These are phyloP conservation scores for Hirtodrosophila duncani DNA, from an alignment of 2,888 invertebrate genomes.

Conservation along the genomic window DNA sequence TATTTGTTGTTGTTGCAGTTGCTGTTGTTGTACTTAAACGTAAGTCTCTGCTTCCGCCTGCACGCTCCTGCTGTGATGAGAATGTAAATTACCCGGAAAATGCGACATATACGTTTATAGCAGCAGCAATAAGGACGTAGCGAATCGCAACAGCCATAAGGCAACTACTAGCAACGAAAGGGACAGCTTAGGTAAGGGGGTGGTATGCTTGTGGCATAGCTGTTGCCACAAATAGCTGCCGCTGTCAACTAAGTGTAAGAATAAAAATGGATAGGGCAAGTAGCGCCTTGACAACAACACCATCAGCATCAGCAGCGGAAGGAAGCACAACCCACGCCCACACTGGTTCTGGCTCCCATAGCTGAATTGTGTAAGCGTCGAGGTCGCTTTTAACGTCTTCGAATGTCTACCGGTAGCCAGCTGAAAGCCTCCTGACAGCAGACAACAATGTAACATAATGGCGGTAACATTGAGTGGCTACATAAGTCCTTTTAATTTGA, in stretches of 20 bases:
- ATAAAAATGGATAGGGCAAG: conserved; percentile 61
- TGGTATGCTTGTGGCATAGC: conserved; percentile 20
- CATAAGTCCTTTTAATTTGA: conserved; percentile 75
- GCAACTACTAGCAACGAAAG: conserved; percentile 24
- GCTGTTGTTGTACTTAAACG: conserved; percentile 24
- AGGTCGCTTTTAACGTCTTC: too few relatives aligned
- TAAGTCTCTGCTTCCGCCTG: not conserved
- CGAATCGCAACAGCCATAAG: conserved; percentile 15
- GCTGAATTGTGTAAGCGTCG: conserved; percentile 11
- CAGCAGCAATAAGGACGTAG: conserved; percentile 19
- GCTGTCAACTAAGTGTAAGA: conserved; percentile 66
- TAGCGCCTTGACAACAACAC: conserved; percentile 52
- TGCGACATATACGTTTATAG: conserved; percentile 50
- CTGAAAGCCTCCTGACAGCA: conserved; percentile 23
- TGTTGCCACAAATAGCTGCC: conserved; percentile 58
- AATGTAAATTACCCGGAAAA: conserved; percentile 72
- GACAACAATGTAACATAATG: conserved; percentile 67
- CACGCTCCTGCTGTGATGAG: conserved; percentile 47
- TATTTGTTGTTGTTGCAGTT: conserved; percentile 25
- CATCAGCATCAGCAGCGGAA: conserved; percentile 19
- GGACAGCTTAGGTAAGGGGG: conserved; percentile 1
- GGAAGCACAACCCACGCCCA: not conserved
- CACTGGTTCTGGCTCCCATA: too few relatives aligned
- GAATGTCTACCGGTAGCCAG: not conserved
- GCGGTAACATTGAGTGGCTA: conserved; percentile 72